Evolutionary conservation across 2,113 vertebrate genomes (phyloP).

Genomic region (Phyllostomus hastatus): DNA sequence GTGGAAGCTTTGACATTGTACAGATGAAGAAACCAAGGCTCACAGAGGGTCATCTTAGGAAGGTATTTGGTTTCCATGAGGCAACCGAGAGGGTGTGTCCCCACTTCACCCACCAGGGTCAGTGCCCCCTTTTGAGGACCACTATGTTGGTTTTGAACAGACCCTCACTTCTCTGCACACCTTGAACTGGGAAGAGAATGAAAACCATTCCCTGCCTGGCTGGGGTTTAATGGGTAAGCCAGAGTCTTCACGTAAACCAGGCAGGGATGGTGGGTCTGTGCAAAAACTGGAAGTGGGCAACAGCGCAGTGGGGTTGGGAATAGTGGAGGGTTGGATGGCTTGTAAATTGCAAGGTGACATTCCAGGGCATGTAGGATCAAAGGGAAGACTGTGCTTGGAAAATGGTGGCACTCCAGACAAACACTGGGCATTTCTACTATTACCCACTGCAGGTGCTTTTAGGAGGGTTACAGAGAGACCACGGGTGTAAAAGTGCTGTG

Average conservation of each 20-base stretch:
- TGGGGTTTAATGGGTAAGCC: background rate
- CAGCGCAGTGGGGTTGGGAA: background rate
- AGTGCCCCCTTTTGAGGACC: background rate
- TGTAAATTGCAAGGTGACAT: no score
- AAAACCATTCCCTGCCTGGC: background rate
- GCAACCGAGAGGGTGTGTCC: background rate
- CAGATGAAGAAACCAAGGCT: background rate
- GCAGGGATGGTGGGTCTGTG: background rate
- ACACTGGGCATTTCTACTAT: background rate
- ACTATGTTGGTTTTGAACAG: background rate
- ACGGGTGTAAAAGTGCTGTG: background rate
- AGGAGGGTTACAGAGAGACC: background rate
- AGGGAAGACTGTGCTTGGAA: background rate
- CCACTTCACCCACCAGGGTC: background rate
- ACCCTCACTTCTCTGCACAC: background rate
- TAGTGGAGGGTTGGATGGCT: no score
- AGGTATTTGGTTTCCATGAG: background rate
- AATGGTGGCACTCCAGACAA: background rate
- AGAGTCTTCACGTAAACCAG: background rate
- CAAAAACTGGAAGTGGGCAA: background rate
- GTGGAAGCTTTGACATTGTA: background rate
- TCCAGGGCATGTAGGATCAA: background rate
- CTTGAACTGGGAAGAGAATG: background rate
- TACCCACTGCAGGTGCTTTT: no score
- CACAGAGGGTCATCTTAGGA: background rate